Evolutionary conservation across 2,797 vertebrate species (phyloP), one percentile per base, ranked within the genome.

Genomic region (Poliocrania exsul): DNA sequence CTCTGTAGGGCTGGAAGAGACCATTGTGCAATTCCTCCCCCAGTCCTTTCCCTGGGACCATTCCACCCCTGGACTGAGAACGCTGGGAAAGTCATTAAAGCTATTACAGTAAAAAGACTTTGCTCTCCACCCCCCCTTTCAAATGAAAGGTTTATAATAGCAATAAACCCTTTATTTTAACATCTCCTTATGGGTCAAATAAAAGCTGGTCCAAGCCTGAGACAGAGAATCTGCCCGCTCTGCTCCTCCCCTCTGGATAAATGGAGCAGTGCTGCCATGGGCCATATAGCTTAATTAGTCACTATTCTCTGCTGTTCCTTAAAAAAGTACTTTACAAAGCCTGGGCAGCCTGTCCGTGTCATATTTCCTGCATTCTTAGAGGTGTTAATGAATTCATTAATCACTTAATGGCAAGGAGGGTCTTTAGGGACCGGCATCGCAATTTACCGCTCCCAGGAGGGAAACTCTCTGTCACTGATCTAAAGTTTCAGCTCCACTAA

Each of bases 321-420:
- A 37, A 53, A 72, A 81, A 65, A 71, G 53, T 65, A 65, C 70
- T 93, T 94, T 92, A 84, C 83, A 78, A 93, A 97, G 89, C 96
- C 91, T 86, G 92, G 92, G 94, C 93, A 95, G 96, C 86, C 93
- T 97, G 92, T 66, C 96, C 35, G 35, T 96, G 92, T 96, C 96
- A 70, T 96, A 96, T 97, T 97, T 95, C 94, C 95, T 95, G 56
- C 87, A 91, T 94, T 97, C 96, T 93, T 88, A 5, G 69, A 98
- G 93, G 94, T 96, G 96, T 95, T 98, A 98, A 98, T 98, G 97
- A 98, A 98, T 98, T 97, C 97, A 98, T 98, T 98, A 98, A 98
- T 98, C 97, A 97, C 97, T 97, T 97, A 98, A 97, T 97, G 95
- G 95, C 96, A 97, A 92, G n/a, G 80, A 97, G 89, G 93, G 95